Conservation (phyloP, 2,888 invertebrate genomes). For the Brachyopa scutellaris region DNA sequence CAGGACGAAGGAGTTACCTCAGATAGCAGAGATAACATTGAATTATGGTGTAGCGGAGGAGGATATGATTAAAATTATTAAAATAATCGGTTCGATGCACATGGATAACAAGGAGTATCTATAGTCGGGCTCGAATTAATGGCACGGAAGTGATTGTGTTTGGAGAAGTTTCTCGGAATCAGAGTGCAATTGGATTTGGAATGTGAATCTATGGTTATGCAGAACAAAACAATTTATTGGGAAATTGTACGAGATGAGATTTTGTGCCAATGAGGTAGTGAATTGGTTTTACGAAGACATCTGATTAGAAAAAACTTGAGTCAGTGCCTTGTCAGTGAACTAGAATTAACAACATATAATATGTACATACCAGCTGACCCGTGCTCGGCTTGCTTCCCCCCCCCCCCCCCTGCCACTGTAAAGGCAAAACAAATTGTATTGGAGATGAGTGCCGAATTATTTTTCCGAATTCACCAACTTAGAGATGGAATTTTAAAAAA, state of each 20-base stretch:
- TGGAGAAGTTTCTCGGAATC: background rate
- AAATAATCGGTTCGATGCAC: conserved; percentile 10
- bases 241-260: too few relatives aligned
- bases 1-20: background rate
- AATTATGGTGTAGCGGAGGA: background rate
- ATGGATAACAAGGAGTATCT: background rate
- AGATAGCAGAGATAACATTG: background rate
- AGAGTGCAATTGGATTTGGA: background rate
- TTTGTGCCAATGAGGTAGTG: background rate
- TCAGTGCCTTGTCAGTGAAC: too few relatives aligned
- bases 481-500: too few relatives aligned
- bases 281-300: too few relatives aligned
- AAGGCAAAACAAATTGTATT: too few relatives aligned
- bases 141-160: background rate
- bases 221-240: background rate
- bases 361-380: too few relatives aligned
- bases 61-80: conserved; percentile 20
- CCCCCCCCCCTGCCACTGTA: too few relatives aligned
- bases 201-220: background rate
- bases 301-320: too few relatives aligned
- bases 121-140: background rate
- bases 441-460: too few relatives aligned
- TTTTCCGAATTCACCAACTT: too few relatives aligned
- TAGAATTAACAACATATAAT: too few relatives aligned
- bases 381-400: too few relatives aligned